Base-by-base conservation (phyloP, 2,888 invertebrate species). In the Thumatha senex region DNA sequence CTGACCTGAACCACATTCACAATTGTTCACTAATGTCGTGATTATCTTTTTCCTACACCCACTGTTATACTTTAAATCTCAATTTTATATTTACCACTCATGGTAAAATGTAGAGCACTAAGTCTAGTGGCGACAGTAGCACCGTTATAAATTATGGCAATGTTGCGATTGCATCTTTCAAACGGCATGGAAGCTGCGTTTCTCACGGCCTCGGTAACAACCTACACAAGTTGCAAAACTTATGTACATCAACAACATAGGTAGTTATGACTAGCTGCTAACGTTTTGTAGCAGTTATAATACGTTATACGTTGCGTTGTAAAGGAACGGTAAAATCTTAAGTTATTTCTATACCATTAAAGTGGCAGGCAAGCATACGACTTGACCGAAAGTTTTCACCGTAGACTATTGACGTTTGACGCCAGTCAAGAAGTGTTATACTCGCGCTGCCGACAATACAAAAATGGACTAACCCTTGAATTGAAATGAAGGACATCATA, bases 191-290 rank as follows among this genome's bases (percentile, higher is more conserved):
- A 72, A 73, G 72, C 66, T 66, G 66, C 66, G 75, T 76, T 88
- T 89, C 89, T 82, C 89, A 89, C 89, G 89, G 85, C 84, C 86
- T 72, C 76, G 57, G 55, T 67, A 66, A 56, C 60, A 66, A 70
- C 74, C 74, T 64, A 78, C 73, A 76, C 72, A 70, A 66, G 70
- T 78, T 76, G 74, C 74, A 67, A 76, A 72, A 72, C 63, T 69
- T 67, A 67, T 61, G 63, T 77, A 78, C 77, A 73, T 68, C 63
- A 77, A 74, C 66, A 74, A 71, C 67, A 69, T 62, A 58, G n/a
- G n/a, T n/a, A n/a, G 63, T 58, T 61, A 56, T 56, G 54, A 60
- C 57, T 54, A 49, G 52, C 40, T 49, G 50, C 41, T 35, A 52
- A 43, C 54, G 48, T 39, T 61, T 67, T 57, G 58, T 64, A 63